A percentile compares a stretch with the other conserved stretches of the same genome.
Evolutionary conservation across 1,140 invertebrate genomes (phyloP).

Genomic region (Semibalanus balanoides): DNA sequence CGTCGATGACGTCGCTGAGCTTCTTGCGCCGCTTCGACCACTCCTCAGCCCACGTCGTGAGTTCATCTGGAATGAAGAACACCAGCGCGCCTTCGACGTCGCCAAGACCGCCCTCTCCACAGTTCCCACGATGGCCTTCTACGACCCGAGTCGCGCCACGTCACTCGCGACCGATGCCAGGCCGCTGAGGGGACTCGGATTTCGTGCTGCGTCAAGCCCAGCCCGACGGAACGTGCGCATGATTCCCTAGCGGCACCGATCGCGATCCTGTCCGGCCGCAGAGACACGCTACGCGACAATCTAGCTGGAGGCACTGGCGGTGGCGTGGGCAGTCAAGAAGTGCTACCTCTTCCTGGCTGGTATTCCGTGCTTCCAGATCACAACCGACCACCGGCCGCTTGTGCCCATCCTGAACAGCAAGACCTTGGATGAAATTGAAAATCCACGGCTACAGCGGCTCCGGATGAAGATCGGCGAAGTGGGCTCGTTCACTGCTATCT

Average conservation of each 20-base stretch:
- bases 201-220: constrained; percentile 3
- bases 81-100: background rate
- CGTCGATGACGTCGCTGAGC: background rate
- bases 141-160: background rate
- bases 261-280: constrained; percentile 14
- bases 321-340: constrained; percentile 20
- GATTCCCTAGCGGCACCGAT: constrained; percentile 6
- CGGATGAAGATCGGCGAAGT: constrained; percentile 7
- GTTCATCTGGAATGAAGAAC: constrained; percentile 6
- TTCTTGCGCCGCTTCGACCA: background rate
- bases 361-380: constrained; percentile 18
- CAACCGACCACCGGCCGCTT: constrained; percentile 28
- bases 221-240: background rate
- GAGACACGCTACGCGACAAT: constrained; percentile 18
- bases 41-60: constrained; percentile 1
- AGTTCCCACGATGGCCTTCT: constrained; percentile 1
- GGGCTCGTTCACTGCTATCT: constrained; percentile 7
- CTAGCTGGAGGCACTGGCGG: constrained; percentile 21
- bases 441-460: constrained; percentile 12
- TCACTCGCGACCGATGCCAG: background rate
- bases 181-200: background rate
- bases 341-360: constrained; percentile 20
- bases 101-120: background rate
- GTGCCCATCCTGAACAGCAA: constrained; percentile 23
- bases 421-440: constrained; percentile 21